Conservation (phyloP, 2,888 invertebrate species). For the Nemapogon koenigi region DNA sequence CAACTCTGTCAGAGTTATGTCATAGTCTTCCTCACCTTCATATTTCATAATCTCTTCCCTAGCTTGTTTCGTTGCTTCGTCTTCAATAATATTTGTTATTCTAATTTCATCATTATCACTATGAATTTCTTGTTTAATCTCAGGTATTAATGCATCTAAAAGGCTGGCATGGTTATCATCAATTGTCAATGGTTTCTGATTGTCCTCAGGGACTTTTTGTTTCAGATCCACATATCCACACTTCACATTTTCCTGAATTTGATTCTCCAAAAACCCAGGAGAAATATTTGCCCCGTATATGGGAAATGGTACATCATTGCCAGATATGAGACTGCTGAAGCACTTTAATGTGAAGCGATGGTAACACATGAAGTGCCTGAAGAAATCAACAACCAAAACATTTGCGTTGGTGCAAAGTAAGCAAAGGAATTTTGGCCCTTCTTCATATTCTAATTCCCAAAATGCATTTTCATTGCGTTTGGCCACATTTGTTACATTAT, state of each 20-base stretch:
- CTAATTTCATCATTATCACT: conserved; percentile 23
- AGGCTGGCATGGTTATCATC: conserved; percentile 18
- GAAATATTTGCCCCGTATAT: conserved; percentile 48
- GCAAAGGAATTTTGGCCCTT: conserved; percentile 34
- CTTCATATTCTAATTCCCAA: conserved; percentile 42
- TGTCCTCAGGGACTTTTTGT: conserved; percentile 17
- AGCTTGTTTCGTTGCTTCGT: conserved; percentile 16
- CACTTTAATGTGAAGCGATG: conserved; percentile 56
- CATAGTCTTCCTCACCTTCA: conserved; percentile 48
- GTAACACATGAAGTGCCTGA: conserved; percentile 50
- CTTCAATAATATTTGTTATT: conserved; percentile 12
- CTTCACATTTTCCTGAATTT: conserved; percentile 31
- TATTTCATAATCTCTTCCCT: conserved; percentile 27
- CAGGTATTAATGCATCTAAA: conserved; percentile 24
- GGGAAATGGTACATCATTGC: conserved; percentile 38
- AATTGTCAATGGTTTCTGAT: conserved; percentile 13
- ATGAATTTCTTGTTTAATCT: conserved; percentile 25
- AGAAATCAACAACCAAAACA: conserved; percentile 31
- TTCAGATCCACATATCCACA: conserved; percentile 42
- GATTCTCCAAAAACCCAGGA: conserved; percentile 35
- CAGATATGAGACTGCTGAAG: conserved; percentile 38
- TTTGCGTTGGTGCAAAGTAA: conserved; percentile 41
- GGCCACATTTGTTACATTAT: conserved; percentile 36
- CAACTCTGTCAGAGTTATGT: conserved; percentile 48
- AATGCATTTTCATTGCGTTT: conserved; percentile 32